These are phyloP conservation scores for Tribolium freemani DNA, from an alignment of 2,888 invertebrate genomes.

Conservation along the genomic window DNA sequence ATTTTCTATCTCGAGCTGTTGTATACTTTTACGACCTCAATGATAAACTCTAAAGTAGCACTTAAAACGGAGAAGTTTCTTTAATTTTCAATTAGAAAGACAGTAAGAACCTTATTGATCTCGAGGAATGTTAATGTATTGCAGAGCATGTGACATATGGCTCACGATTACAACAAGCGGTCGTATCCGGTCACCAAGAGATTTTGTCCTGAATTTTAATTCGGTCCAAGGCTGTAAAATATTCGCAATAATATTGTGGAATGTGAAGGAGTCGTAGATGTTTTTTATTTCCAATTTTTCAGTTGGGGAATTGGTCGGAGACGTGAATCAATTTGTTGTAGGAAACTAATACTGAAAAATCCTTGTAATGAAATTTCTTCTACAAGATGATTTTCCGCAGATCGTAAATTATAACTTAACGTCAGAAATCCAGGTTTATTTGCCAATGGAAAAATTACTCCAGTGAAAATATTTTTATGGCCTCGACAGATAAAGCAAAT, in stretches of 20 bases:
- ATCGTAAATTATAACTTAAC: constrained; percentile 46
- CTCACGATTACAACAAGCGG: neutral
- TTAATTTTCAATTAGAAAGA: constrained; percentile 48
- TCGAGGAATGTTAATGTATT: constrained; percentile 45
- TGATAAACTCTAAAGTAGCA: constrained; percentile 53
- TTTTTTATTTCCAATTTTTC: constrained; percentile 44
- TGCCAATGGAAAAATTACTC: constrained; percentile 34
- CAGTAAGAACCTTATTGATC: constrained; percentile 45
- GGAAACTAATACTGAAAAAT: constrained; percentile 51
- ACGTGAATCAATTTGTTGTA: constrained; percentile 51
- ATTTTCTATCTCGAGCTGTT: constrained; percentile 48
- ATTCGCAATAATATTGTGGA: constrained; percentile 34
- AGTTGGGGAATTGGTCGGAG: constrained; percentile 37
- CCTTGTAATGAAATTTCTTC: constrained; percentile 50
- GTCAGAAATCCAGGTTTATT: constrained; percentile 26
- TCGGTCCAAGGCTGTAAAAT: constrained; percentile 24
- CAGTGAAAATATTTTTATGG: constrained; percentile 21
- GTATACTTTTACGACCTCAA: constrained; percentile 47
- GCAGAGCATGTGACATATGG: constrained; percentile 9
- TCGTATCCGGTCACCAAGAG: neutral
- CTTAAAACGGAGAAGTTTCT: constrained; percentile 50
- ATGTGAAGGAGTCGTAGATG: constrained; percentile 8
- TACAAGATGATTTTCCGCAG: constrained; percentile 44
- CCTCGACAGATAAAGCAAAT: constrained; percentile 23
- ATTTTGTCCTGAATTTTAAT: constrained; percentile 31